Evolutionary conservation across 1,140 invertebrate genomes (phyloP), one percentile per base, ranked within the genome.

Genomic region (Oscheius sp.): DNA sequence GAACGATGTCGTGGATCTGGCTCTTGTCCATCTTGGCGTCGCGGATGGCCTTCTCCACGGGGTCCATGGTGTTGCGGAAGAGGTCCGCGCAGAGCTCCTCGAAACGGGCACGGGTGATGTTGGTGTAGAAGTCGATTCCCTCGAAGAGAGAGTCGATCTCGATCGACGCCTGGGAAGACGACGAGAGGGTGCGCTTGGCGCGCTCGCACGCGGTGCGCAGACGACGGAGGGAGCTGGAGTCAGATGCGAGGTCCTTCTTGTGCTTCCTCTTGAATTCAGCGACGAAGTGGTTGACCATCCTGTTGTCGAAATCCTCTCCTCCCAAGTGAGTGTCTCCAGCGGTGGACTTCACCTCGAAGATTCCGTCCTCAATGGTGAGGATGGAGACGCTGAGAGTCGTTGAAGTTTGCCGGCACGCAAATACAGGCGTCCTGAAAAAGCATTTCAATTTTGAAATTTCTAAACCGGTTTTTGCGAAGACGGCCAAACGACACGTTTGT

Each of bases 261-360:
- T 95, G 91, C 85, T 98, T 98, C 63, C 94, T 88, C 87, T 97
- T 96, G 89, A 98, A 97, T 85, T 97, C 94, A 84, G 94, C 90
- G 0, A 94, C 91, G 80, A 97, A 97, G 86, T 96, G 93, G 81
- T 92, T 93, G 23, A 97, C 93, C 90, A 98, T 91, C 46, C 94
- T 88, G 84, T 94, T 92, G 85, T 96, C 94, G 82, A 98, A 98
- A 87, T 98, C 95, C 87, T 97, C 94, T 76, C 95, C 95, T 82
- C 95, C 95, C 85, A 98, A 89, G 86, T 97, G 94, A 76, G 95
- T 98, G 85, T 98, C 94, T 78, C 95, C 95, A 81, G 93, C 93
- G n/a, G n/a, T n/a, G n/a, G n/a, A n/a, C n/a, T n/a, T n/a, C n/a
- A n/a, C n/a, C n/a, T n/a, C n/a, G n/a, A n/a, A n/a, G n/a, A n/a